A percentile compares a stretch with the other conserved stretches of the same genome.
These are phyloP conservation scores for Rhynchomys soricoides DNA, from an alignment of 2,113 vertebrate species.

Conservation along the genomic window DNA sequence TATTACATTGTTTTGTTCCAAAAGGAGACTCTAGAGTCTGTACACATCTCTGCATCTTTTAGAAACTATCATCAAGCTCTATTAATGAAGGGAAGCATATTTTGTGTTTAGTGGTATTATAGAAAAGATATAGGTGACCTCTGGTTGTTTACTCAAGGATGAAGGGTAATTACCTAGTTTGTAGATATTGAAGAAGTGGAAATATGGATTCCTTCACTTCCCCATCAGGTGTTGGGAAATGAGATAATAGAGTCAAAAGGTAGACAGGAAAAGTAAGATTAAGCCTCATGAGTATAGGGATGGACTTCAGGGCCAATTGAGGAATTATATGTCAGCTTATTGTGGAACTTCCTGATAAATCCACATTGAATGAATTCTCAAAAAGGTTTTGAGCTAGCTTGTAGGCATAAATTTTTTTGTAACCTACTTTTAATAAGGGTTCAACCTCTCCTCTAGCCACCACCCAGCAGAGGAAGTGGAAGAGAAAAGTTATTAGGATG, in stretches of 20 bases:
- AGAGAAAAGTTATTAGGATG: too few species aligned
- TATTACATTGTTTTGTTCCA: neutral
- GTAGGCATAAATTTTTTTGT: too few species aligned
- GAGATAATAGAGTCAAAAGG: neutral
- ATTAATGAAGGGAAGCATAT: neutral
- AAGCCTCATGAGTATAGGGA: neutral
- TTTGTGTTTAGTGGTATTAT: neutral
- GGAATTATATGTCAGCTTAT: neutral
- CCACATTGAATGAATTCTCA: neutral
- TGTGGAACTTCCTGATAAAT: neutral
- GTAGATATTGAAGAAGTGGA: neutral
- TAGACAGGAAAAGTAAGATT: neutral
- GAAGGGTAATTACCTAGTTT: neutral
- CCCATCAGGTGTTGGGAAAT: neutral
- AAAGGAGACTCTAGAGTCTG: neutral
- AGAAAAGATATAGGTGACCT: neutral
- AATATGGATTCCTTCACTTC: neutral
- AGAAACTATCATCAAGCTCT: neutral
- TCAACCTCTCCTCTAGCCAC: too few species aligned
- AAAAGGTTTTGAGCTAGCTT: neutral
- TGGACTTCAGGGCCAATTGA: neutral
- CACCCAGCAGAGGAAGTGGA: too few species aligned
- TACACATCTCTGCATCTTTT: neutral
- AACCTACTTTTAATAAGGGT: too few species aligned
- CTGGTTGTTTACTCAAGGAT: neutral